Base-by-base conservation (phyloP, 2,888 invertebrate genomes). In the Orthosia gothica region DNA sequence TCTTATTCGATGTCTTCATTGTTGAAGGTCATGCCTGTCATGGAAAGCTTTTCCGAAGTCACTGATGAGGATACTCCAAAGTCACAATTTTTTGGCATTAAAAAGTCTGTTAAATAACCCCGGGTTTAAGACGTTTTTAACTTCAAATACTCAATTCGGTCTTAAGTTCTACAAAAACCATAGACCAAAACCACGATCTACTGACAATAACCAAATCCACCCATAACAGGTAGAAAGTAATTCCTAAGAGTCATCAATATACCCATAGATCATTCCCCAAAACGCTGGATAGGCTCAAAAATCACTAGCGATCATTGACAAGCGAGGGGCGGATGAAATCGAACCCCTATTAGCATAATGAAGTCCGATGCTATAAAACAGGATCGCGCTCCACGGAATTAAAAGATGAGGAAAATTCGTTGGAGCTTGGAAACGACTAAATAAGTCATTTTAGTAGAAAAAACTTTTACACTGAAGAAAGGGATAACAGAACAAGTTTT, bases 341-440 rank as follows among this genome's bases (percentile, higher is more conserved):
- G 93, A 92, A 91, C 88, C 91, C 92, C 93, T 91, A 94, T 94
- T 94, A 94, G 90, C 94, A 94, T 95, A 94, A 94, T 94, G 93
- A 94, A 93, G 92, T 92, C 91, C 89, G 89, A 92, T 89, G 92
- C 91, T 89, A 93, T 94, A 94, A 94, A 94, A 93, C 90, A 92
- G 89, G 90, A 90, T 89, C 91, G 89, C 79, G 84, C 55, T 62
- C 77, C 85, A 70, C 70, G 66, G 81, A 87, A 80, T 76, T 82
- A 87, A 79, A 86, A 86, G 66, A 79, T 52, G 63, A 75, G 62
- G 64, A 74, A 76, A 74, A 81, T 62, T 40, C 40, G 75, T 52
- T 16, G 32, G 52, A 69, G 20, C 54, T 55, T 18, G 54, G 54
- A 49, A 20, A 26, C 23, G 20, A 26, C 20, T 18, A 67, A 68